These are phyloP conservation scores for Luperina testacea DNA, from an alignment of 2,888 invertebrate genomes.

Conservation along the genomic window DNA sequence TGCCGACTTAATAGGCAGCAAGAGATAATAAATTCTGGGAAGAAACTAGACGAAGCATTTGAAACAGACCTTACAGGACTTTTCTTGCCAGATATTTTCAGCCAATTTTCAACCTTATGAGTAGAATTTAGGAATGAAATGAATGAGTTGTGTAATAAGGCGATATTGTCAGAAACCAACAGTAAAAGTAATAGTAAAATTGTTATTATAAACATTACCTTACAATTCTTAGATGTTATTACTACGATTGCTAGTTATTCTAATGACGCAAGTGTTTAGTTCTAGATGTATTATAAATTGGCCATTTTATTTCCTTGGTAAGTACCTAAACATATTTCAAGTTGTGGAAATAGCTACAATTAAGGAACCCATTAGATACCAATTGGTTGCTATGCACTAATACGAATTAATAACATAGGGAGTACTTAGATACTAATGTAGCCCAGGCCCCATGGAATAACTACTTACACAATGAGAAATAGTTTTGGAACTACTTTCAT, in stretches of 20 bases:
- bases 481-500: too few relatives aligned
- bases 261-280: conserved; percentile 41
- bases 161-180: background rate
- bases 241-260: conserved; percentile 21
- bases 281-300: conserved; percentile 19
- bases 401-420: conserved; percentile 7
- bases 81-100: background rate
- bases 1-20: conserved; percentile 17
- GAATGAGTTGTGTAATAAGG: background rate
- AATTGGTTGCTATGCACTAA: background rate
- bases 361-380: conserved; percentile 28
- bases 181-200: conserved; percentile 17
- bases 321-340: conserved; percentile 14
- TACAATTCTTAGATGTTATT: conserved; percentile 43
- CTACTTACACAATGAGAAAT: background rate
- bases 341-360: conserved; percentile 15
- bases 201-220: conserved; percentile 28
- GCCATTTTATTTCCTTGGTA: conserved; percentile 23
- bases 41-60: conserved; percentile 17
- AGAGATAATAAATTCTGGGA: conserved; percentile 21
- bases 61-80: conserved; percentile 8
- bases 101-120: conserved; percentile 6
- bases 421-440: background rate
- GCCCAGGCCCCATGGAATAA: background rate
- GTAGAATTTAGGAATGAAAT: background rate